These are phyloP conservation scores for Catharus bicknelli DNA, from an alignment of 2,113 vertebrate species.

Conservation along the genomic window DNA sequence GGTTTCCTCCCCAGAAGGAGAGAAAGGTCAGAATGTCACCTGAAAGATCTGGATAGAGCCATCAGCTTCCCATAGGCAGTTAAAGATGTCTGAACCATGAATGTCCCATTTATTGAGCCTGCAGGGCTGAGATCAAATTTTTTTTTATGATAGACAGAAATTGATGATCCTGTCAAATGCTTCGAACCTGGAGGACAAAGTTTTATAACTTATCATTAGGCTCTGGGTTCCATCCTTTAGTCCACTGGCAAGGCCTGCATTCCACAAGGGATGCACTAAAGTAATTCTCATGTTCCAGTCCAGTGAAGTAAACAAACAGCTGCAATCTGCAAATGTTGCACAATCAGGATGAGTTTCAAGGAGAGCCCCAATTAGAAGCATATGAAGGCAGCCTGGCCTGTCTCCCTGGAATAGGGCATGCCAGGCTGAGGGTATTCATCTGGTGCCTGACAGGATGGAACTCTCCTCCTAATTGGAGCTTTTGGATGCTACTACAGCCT, in stretches of 20 bases:
- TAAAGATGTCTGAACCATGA: not conserved
- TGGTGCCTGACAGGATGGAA: not conserved
- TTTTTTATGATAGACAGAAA: not conserved
- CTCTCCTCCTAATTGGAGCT: not conserved
- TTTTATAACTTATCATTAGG: slow-evolving; percentile 10
- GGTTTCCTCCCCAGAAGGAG: not conserved
- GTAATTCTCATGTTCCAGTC: slow-evolving; percentile 2
- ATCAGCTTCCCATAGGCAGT: not conserved
- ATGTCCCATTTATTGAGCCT: not conserved
- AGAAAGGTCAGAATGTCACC: not conserved
- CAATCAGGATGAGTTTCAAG: not conserved
- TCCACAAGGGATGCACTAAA: not conserved
- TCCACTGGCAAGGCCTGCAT: not conserved
- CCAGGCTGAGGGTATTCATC: not conserved
- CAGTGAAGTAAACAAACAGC: not conserved
- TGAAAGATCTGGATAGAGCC: not conserved
- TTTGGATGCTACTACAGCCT: not conserved
- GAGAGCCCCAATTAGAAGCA: not conserved
- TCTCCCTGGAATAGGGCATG: not conserved
- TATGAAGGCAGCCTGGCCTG: not conserved
- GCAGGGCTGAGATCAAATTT: not conserved
- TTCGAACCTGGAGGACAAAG: not conserved
- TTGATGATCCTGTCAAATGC: not conserved
- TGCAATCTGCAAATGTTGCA: not conserved
- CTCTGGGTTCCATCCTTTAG: not conserved